Evolutionary conservation across 2,113 vertebrate species (phyloP), one percentile per base, ranked within the genome.

Genomic region (Steatornis caripensis): DNA sequence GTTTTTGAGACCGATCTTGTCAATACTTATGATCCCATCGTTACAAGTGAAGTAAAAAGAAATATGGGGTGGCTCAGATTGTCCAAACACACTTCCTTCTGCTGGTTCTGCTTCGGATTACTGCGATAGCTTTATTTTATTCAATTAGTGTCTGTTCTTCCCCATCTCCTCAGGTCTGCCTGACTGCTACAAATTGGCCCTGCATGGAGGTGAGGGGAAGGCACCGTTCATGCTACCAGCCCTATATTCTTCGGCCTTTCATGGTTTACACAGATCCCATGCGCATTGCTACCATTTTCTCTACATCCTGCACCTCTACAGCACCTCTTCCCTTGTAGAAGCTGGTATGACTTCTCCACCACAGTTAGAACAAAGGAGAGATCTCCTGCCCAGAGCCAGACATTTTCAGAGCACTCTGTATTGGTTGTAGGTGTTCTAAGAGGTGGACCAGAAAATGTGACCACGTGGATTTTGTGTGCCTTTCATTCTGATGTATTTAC

Each of bases 221-320:
- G 60, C 15, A 54, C 16, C 8, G 15, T 49, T 61, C 64, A n/a
- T n/a, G 6, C 27, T 26, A 37, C 43, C n/a, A 45, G 14, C 26
- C 3, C 51, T 15, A 10, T 0, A 0, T 64, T 41, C 57, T 81
- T 87, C 48, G 71, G 48, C 23, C 60, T 70, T 41, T 12, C 0
- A 0, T 45, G 57, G 30, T 76, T 84, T 78, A 49, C 46, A 46
- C 9, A 41, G 22, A 27, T n/a, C 20, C 30, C 26, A 45, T 0
- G 2, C 19, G 19, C 18, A 60, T 8, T 37, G 68, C 20, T 12
- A 74, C 32, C 19, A 68, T 55, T 75, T 32, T 23, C 66, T 54
- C 62, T 39, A 14, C 36, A 51, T 51, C 6, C 58, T 36, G 9
- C 30, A n/a, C 30, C 15, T 54, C 20, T 39, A 43, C 39, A 68